phyloP scores from a whole-genome alignment of 2,888 invertebrate species.

The Cynaeus angustus region DNA sequence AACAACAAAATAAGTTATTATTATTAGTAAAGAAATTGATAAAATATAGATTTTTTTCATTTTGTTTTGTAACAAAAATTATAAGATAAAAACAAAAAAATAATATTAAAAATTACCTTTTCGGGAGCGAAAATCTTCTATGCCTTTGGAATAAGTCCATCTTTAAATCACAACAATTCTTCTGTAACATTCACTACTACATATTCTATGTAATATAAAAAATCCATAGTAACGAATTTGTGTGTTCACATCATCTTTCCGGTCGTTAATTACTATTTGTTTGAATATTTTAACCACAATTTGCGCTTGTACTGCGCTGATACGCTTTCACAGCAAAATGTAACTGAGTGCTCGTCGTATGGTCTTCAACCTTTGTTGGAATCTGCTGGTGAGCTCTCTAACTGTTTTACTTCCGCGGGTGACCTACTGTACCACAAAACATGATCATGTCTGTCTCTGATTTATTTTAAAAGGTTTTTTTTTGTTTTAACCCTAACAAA shows the following conservation, averaged over 20 bases:
- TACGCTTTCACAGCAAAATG: slow-evolving; percentile 4
- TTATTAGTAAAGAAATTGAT: too few relatives aligned
- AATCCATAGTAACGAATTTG: too few relatives aligned
- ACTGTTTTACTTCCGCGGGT: slow-evolving; percentile 2
- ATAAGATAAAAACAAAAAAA: too few relatives aligned
- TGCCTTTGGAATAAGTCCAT: too few relatives aligned
- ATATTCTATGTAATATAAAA: too few relatives aligned
- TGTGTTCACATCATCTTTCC: neutral
- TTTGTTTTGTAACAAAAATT: too few relatives aligned
- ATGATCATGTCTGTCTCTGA: neutral
- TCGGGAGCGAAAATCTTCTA: too few relatives aligned
- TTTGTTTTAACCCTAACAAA: neutral
- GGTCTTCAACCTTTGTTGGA: slow-evolving; percentile 4
- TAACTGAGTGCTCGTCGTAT: neutral
- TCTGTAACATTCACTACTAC: too few relatives aligned
- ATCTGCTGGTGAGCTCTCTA: slow-evolving; percentile 4
- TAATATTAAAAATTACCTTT: too few relatives aligned
- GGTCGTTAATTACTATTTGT: neutral
- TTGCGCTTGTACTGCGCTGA: neutral
- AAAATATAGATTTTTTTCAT: too few relatives aligned
- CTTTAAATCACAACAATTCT: too few relatives aligned
- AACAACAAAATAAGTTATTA: too few relatives aligned
- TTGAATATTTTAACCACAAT: neutral
- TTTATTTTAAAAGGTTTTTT: neutral
- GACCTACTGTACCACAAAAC: slow-evolving; percentile 4